Evolutionary conservation across 1,140 invertebrate species (phyloP).

Genomic region (Pentalonia nigronervosa): DNA sequence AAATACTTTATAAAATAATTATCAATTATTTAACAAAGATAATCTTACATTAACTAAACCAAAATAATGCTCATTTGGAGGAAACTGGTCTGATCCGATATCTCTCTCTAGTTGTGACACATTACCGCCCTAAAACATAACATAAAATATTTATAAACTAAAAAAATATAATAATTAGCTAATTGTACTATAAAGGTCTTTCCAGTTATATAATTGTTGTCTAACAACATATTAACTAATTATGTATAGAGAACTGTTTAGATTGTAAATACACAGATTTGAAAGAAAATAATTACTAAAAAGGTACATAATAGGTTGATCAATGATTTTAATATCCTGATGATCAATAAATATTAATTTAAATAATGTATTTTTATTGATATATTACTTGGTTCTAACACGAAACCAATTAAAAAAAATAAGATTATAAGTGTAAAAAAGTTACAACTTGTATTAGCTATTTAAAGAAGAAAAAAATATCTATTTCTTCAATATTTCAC

Average conservation of each 20-base stretch:
- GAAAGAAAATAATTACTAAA: background rate
- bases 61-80: slow-evolving; percentile 98
- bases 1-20: slow-evolving; percentile 24
- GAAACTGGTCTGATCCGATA: slow-evolving; percentile 96
- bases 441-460: background rate
- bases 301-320: background rate
- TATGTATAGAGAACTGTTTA: background rate
- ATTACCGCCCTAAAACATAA: slow-evolving; percentile 86
- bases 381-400: background rate
- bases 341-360: background rate
- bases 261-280: background rate
- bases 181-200: background rate
- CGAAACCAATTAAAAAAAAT: background rate
- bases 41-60: slow-evolving; percentile 94
- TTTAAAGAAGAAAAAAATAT: background rate
- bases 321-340: background rate
- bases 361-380: background rate
- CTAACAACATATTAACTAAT: background rate
- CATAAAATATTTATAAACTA: background rate
- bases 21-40: slow-evolving; percentile 54
- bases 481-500: background rate
- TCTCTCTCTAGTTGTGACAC: slow-evolving; percentile 97
- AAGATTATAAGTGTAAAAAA: background rate
- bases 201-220: background rate
- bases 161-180: background rate